phyloP scores from a whole-genome alignment of 2,888 invertebrate species.

The Himalopsyche japonica region DNA sequence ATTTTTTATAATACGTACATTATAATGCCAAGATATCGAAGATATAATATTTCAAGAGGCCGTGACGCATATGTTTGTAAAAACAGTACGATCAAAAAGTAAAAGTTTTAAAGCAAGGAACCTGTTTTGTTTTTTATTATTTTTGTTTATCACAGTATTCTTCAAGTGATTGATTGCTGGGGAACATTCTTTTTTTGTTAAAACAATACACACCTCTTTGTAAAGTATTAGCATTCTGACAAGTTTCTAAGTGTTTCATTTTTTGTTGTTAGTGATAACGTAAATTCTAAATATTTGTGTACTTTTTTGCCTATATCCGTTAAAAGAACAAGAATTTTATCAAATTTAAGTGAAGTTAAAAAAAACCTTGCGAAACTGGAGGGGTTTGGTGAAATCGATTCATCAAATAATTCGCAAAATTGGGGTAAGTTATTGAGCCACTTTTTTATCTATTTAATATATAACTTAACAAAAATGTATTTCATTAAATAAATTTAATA shows the following conservation, averaged over 20 bases:
- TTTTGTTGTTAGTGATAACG: not conserved
- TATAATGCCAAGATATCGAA: not conserved
- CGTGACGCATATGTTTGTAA: conserved; percentile 3
- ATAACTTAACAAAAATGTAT: too few species aligned
- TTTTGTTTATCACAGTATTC: not conserved
- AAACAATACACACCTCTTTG: not conserved
- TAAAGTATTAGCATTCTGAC: not conserved
- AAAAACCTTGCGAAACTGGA: not conserved
- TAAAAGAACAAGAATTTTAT: not conserved
- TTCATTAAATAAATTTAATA: too few species aligned
- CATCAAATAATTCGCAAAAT: not conserved
- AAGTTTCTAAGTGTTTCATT: not conserved
- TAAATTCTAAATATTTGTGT: not conserved
- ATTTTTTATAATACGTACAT: not conserved
- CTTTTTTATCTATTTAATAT: too few species aligned
- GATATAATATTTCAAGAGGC: not conserved
- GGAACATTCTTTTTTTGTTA: not conserved
- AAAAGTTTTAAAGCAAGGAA: conserved; percentile 14
- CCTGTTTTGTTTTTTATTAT: conserved; percentile 3
- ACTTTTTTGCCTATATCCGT: not conserved
- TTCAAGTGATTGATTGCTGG: not conserved
- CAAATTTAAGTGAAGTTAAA: not conserved
- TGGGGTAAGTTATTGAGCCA: not conserved
- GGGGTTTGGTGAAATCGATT: not conserved
- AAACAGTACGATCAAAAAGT: conserved; percentile 19